These are phyloP conservation scores for Notodonta dromedarius DNA, from an alignment of 2,888 invertebrate species.

Conservation along the genomic window DNA sequence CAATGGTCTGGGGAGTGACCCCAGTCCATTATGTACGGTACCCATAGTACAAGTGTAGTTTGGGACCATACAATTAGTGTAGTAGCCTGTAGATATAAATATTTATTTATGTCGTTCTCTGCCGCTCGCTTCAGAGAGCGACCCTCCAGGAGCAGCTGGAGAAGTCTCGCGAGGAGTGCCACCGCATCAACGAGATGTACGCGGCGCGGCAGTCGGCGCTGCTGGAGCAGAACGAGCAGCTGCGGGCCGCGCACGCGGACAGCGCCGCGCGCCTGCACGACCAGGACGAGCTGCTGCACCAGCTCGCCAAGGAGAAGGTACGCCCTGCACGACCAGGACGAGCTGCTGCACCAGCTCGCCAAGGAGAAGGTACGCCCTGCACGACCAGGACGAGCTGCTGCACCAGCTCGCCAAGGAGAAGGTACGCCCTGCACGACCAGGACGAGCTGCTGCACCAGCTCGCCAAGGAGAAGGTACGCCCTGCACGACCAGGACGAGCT, in stretches of 20 bases:
- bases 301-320: constrained; percentile 71
- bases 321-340: constrained; percentile 67
- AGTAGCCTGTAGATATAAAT: no score
- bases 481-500: no score
- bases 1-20: no score
- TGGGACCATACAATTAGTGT: no score
- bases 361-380: constrained; percentile 63
- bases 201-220: constrained; percentile 65
- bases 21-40: no score
- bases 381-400: no score
- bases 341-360: constrained; percentile 64
- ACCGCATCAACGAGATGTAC: constrained; percentile 79
- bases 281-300: constrained; percentile 68
- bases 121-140: constrained; percentile 52
- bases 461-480: no score
- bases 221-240: constrained; percentile 65
- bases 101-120: neutral
- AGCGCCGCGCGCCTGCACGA: constrained; percentile 58
- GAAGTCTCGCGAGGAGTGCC: constrained; percentile 74
- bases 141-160: constrained; percentile 66
- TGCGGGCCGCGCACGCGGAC: constrained; percentile 61
- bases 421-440: no score
- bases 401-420: no score
- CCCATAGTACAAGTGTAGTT: no score
- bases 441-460: no score